Evolutionary conservation across 2,888 invertebrate genomes (phyloP).

Genomic region (Pachydiplax longipennis): DNA sequence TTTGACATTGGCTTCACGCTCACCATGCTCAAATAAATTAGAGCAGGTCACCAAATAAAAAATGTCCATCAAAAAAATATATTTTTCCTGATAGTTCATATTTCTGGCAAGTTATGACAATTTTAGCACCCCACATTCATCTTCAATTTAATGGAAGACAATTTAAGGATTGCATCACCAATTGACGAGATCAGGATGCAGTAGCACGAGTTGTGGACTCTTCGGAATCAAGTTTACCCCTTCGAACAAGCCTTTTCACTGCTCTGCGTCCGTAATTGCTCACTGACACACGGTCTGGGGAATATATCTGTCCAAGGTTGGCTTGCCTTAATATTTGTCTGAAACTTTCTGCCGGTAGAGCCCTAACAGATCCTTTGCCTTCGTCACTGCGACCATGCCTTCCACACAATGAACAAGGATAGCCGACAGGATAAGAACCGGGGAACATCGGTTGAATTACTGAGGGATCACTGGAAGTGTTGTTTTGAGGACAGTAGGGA

Average conservation of each 20-base stretch:
- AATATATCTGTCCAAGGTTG: conserved; percentile 56
- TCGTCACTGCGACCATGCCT: conserved; percentile 55
- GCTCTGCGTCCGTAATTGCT: conserved; percentile 51
- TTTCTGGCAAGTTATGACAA: not conserved
- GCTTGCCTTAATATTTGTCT: conserved; percentile 53
- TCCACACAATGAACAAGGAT: conserved; percentile 68
- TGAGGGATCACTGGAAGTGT: conserved; percentile 54
- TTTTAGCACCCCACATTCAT: not conserved
- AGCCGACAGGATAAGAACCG: conserved; percentile 67
- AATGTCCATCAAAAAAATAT: too few species aligned
- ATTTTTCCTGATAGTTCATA: not conserved
- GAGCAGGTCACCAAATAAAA: too few species aligned
- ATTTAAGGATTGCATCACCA: conserved; percentile 45
- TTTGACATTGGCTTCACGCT: too few species aligned
- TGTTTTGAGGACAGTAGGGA: conserved; percentile 70
- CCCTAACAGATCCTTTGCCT: conserved; percentile 53
- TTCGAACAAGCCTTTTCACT: conserved; percentile 51
- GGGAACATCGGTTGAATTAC: conserved; percentile 67
- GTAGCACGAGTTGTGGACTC: conserved; percentile 50
- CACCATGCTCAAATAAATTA: too few species aligned
- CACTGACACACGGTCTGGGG: conserved; percentile 52
- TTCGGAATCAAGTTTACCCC: conserved; percentile 53
- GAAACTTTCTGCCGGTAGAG: conserved; percentile 53
- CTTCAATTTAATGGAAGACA: conserved; percentile 25
- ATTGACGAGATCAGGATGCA: not conserved